phyloP scores from a whole-genome alignment of 1,140 invertebrate species.

The Doryteuthis pealeii region DNA sequence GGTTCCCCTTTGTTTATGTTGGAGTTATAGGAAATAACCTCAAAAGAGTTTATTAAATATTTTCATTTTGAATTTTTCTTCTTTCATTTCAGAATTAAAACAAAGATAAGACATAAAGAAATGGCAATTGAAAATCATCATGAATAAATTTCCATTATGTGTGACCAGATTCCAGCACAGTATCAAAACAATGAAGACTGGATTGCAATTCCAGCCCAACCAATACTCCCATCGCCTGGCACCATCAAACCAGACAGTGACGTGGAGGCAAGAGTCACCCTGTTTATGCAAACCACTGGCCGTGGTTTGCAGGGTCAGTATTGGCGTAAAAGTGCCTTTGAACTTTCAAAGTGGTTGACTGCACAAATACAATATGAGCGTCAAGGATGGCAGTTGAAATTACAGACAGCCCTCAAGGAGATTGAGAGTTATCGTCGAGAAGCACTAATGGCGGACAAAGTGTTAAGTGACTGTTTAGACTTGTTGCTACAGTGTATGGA shows the following conservation, averaged over 20 bases:
- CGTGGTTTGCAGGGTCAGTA: neutral
- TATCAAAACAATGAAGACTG: neutral
- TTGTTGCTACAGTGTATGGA: neutral
- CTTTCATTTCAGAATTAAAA: too few relatives aligned
- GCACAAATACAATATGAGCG: conserved; percentile 9
- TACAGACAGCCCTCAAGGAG: neutral
- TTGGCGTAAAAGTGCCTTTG: neutral
- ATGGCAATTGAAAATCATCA: too few relatives aligned
- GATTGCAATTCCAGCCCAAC: neutral
- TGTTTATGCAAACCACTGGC: neutral
- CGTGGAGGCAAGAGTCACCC: neutral
- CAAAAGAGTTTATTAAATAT: too few relatives aligned
- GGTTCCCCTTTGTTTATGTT: too few relatives aligned
- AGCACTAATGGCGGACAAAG: neutral
- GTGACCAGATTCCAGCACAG: neutral
- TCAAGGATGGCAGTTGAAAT: conserved; percentile 8
- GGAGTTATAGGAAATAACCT: too few relatives aligned
- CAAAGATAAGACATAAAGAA: too few relatives aligned
- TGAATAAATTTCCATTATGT: neutral
- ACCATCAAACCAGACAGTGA: conserved; percentile 1
- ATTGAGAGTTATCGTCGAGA: neutral
- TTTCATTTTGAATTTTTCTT: too few relatives aligned
- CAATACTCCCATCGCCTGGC: neutral
- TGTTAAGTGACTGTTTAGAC: neutral
- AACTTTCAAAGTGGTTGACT: conserved; percentile 1